Conservation (phyloP, 2,113 vertebrate species). For the Blennius ocellaris region DNA sequence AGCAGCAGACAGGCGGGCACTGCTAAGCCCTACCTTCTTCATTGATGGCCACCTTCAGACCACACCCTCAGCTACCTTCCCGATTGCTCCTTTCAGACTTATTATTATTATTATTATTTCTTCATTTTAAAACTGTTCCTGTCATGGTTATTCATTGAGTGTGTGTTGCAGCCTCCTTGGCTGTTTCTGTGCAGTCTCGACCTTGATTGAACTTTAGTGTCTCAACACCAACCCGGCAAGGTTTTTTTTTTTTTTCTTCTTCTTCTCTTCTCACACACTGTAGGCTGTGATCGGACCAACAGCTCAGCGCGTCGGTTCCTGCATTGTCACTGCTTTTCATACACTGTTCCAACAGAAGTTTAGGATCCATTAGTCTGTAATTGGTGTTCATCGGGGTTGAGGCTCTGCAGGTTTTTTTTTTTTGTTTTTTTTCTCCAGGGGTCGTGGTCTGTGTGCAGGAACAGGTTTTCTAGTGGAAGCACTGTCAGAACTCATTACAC, state of each 20-base stretch:
- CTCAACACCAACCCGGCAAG: constrained; percentile 51
- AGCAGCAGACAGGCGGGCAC: constrained; percentile 87
- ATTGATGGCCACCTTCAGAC: constrained; percentile 69
- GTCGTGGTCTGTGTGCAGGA: constrained; percentile 54
- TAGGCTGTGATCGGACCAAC: constrained; percentile 62
- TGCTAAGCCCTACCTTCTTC: constrained; percentile 77
- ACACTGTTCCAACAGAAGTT: constrained; percentile 52
- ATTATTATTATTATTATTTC: constrained; percentile 65
- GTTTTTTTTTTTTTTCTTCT: constrained; percentile 39
- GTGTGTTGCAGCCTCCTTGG: constrained; percentile 50
- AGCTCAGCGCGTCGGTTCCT: constrained; percentile 43
- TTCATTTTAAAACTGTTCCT: constrained; percentile 55
- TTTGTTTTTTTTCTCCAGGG: too few species aligned
- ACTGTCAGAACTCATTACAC: constrained; percentile 52
- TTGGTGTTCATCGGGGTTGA: constrained; percentile 45
- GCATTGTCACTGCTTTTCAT: constrained; percentile 48
- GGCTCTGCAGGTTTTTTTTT: constrained; percentile 49
- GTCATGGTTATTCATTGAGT: constrained; percentile 55
- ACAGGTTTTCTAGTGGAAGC: constrained; percentile 56
- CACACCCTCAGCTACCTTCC: constrained; percentile 69
- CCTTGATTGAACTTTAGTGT: constrained; percentile 65
- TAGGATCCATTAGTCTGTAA: constrained; percentile 57
- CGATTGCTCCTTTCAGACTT: constrained; percentile 61
- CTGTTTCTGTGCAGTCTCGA: constrained; percentile 68
- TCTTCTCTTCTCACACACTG: background rate